Conservation (phyloP, 2,888 invertebrate species). For the Euclidia mi region DNA sequence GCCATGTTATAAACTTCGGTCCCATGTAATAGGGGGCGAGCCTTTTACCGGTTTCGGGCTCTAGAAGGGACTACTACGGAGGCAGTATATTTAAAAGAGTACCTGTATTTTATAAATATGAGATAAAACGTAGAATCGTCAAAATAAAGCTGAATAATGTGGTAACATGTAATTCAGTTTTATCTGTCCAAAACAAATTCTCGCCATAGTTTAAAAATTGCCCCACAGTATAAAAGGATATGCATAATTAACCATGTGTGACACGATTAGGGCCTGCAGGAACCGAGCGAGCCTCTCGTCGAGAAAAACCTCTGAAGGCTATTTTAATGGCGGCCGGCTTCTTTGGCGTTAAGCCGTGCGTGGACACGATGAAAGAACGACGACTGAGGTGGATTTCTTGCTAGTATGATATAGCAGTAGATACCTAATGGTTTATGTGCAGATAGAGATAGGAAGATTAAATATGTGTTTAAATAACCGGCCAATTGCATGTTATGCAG, state of each 20-base stretch:
- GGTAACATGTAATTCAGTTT: too few species aligned
- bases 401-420: not conserved
- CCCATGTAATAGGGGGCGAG: too few species aligned
- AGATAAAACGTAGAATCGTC: too few species aligned
- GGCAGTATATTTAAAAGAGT: too few species aligned
- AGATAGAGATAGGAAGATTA: not conserved
- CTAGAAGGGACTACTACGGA: too few species aligned
- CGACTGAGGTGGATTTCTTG: not conserved
- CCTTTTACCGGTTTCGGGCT: too few species aligned
- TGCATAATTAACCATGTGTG: constrained; percentile 85
- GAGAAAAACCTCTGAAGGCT: constrained; percentile 64
- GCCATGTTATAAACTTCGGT: too few species aligned
- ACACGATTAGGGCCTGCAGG: constrained; percentile 75
- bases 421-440: not conserved
- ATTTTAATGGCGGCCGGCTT: constrained; percentile 54
- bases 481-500: too few species aligned
- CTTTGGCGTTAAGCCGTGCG: constrained; percentile 38
- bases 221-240: constrained; percentile 66
- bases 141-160: too few species aligned
- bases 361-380: constrained; percentile 30
- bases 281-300: constrained; percentile 61
- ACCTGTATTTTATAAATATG: too few species aligned
- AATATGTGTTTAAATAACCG: too few species aligned
- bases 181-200: too few species aligned
- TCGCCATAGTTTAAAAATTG: constrained; percentile 16